Percentiles rank a stretch among this genome's conserved stretches.
These are phyloP conservation scores for Neomorphus geoffroyi DNA, from an alignment of 2,797 vertebrate genomes.

Conservation along the genomic window DNA sequence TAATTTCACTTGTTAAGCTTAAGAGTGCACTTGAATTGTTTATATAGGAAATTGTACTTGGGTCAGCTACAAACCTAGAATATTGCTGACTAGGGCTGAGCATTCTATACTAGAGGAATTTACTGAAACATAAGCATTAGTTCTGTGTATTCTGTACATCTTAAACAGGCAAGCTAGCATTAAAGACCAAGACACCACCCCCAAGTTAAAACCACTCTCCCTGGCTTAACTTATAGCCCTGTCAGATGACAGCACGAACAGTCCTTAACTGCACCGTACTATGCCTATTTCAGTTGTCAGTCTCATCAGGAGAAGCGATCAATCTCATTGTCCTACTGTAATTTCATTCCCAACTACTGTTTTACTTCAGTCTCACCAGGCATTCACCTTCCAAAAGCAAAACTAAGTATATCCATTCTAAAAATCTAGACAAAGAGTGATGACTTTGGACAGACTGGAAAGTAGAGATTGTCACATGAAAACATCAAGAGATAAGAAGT, in stretches of 20 bases:
- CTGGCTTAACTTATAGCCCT: not conserved
- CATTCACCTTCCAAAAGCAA: not conserved
- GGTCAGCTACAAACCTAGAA: not conserved
- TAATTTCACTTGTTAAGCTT: not conserved
- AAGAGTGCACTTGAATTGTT: not conserved
- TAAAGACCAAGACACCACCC: not conserved
- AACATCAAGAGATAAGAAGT: accelerated
- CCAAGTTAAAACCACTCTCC: not conserved
- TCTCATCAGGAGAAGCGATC: not conserved
- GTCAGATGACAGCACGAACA: not conserved
- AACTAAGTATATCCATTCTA: not conserved
- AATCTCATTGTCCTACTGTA: not conserved
- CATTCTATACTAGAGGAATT: not conserved
- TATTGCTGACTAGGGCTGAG: not conserved
- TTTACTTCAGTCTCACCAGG: not conserved
- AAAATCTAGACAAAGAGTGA: not conserved
- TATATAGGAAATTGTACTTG: not conserved
- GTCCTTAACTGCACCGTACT: not conserved
- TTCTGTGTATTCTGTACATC: not conserved
- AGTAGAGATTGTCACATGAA: not conserved
- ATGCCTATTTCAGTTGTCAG: not conserved
- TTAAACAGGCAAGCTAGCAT: not conserved
- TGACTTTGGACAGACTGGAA: not conserved
- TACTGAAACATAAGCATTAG: not conserved
- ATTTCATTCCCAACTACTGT: not conserved